Conservation (phyloP, 2,113 vertebrate genomes). For the Uria aalge region DNA sequence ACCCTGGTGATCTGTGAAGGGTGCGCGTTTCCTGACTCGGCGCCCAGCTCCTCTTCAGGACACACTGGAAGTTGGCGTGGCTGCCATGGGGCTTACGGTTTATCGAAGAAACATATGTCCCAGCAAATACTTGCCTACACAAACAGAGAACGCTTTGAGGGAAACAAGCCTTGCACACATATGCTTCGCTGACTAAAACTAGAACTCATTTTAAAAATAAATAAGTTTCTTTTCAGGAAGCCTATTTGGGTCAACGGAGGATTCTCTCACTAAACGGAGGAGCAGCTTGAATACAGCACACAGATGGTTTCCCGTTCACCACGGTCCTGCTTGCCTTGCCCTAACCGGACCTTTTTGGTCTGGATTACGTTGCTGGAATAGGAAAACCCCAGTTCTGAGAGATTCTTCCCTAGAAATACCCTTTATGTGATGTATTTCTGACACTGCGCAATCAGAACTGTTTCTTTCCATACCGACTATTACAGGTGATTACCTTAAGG, state of each 20-base stretch:
- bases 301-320: neutral
- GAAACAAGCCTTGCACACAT: neutral
- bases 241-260: neutral
- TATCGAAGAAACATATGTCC: neutral
- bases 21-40: neutral
- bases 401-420: neutral
- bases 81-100: neutral
- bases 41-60: neutral
- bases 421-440: neutral
- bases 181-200: neutral
- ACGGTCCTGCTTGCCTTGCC: neutral
- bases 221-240: neutral
- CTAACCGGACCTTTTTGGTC: neutral
- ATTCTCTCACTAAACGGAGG: neutral
- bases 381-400: neutral
- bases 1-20: neutral
- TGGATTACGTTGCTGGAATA: neutral
- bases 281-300: neutral
- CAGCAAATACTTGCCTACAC: neutral
- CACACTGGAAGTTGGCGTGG: neutral
- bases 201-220: neutral
- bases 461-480: rapidly evolving
- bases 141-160: neutral
- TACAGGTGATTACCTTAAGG: neutral
- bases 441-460: neutral